phyloP scores from a whole-genome alignment of 2,888 invertebrate genomes.

The Alviniconcha strummeri region DNA sequence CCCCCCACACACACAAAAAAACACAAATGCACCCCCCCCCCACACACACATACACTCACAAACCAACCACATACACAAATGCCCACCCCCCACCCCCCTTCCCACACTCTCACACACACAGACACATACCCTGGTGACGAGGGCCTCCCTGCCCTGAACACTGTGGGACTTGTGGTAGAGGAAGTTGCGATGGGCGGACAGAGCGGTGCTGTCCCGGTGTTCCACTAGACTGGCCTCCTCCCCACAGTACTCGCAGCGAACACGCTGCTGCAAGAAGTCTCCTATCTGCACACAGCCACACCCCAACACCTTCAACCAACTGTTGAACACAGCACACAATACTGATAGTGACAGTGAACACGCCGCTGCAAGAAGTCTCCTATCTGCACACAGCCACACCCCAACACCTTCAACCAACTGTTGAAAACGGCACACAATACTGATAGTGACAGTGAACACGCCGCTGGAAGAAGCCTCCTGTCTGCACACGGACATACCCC shows the following conservation, averaged over 20 bases:
- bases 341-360: too few relatives aligned
- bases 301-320: too few relatives aligned
- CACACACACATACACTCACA: background rate
- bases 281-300: constrained; percentile 55
- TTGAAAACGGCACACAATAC: too few relatives aligned
- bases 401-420: too few relatives aligned
- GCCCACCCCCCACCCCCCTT: background rate
- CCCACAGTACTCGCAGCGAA: constrained; percentile 66
- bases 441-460: too few relatives aligned
- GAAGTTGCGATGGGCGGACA: constrained; percentile 65
- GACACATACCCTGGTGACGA: constrained; percentile 59
- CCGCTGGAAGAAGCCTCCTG: too few relatives aligned
- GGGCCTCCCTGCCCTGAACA: constrained; percentile 64
- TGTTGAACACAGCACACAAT: too few relatives aligned
- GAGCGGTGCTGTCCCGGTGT: constrained; percentile 54
- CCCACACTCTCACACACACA: background rate
- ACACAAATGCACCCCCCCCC: too few relatives aligned
- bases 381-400: constrained; percentile 52
- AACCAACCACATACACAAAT: background rate
- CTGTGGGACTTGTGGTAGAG: constrained; percentile 62
- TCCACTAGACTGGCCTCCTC: constrained; percentile 56
- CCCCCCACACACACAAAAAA: too few relatives aligned
- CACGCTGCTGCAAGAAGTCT: constrained; percentile 68
- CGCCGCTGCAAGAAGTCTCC: constrained; percentile 68
- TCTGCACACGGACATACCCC: too few relatives aligned